These are phyloP conservation scores for Hymenochirus boettgeri DNA, from an alignment of 2,113 vertebrate genomes.

Conservation along the genomic window DNA sequence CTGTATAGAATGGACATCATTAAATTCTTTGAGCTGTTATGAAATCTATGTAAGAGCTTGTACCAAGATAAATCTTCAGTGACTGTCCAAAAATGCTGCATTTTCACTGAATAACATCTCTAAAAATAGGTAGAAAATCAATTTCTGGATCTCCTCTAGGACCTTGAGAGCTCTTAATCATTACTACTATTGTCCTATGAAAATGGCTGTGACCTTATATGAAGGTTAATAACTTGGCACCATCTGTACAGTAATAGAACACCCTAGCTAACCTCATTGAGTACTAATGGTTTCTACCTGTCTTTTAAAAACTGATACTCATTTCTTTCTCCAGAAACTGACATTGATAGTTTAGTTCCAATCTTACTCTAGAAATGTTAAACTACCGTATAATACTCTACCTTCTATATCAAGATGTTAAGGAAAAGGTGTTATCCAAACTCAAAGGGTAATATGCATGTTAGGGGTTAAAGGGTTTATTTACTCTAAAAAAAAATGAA, in stretches of 20 bases:
- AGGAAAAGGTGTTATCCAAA: no score
- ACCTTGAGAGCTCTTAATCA: conserved; percentile 16
- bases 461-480: no score
- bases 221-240: conserved; percentile 20
- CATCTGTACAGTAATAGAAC: conserved; percentile 10
- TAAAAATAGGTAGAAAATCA: conserved; percentile 22
- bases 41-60: not conserved
- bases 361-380: no score
- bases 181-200: conserved; percentile 13
- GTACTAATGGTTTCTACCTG: not conserved
- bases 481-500: not conserved
- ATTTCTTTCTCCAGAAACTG: not conserved
- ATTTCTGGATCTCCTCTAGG: conserved; percentile 17
- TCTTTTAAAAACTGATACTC: not conserved
- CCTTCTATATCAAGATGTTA: no score
- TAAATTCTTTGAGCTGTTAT: not conserved
- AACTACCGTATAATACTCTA: no score
- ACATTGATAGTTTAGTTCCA: no score
- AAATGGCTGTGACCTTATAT: conserved; percentile 7
- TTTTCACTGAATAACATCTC: conserved; percentile 8
- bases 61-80: conserved; percentile 3
- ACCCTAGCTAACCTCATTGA: conserved; percentile 3
- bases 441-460: no score
- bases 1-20: not conserved
- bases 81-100: conserved; percentile 12